Evolutionary conservation across 2,113 vertebrate species (phyloP).

Genomic region (Gulo gulo): DNA sequence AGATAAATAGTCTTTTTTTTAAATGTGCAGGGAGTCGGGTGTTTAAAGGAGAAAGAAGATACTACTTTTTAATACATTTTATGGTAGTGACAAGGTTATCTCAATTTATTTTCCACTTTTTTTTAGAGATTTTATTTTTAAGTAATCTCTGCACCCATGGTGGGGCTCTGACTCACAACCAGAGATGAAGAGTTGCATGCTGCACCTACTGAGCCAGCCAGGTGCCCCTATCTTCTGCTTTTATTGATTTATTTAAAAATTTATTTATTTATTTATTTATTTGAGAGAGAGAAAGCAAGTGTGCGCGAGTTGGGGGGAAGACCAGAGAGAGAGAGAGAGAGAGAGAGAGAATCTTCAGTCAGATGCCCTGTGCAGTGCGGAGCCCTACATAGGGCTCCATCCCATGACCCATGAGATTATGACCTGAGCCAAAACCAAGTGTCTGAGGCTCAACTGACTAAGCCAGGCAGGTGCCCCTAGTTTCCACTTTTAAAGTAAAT

Average conservation of each 20-base stretch:
- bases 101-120: slow-evolving; percentile 13
- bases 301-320: neutral
- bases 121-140: neutral
- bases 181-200: neutral
- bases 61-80: slow-evolving; percentile 7
- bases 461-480: neutral
- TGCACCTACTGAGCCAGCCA: neutral
- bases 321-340: too few species aligned
- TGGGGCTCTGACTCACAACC: neutral
- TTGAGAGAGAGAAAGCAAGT: neutral
- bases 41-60: slow-evolving; percentile 25
- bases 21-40: neutral
- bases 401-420: neutral
- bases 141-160: neutral
- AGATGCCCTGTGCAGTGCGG: neutral
- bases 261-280: neutral
- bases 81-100: neutral
- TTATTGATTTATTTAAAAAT: neutral
- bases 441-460: neutral
- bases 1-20: neutral
- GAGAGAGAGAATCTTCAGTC: neutral
- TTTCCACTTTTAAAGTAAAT: slow-evolving; percentile 16
- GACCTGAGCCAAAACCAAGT: neutral
- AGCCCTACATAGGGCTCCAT: neutral
- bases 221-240: neutral